Conservation (phyloP, 2,113 vertebrate species). For the Rhea americana region DNA sequence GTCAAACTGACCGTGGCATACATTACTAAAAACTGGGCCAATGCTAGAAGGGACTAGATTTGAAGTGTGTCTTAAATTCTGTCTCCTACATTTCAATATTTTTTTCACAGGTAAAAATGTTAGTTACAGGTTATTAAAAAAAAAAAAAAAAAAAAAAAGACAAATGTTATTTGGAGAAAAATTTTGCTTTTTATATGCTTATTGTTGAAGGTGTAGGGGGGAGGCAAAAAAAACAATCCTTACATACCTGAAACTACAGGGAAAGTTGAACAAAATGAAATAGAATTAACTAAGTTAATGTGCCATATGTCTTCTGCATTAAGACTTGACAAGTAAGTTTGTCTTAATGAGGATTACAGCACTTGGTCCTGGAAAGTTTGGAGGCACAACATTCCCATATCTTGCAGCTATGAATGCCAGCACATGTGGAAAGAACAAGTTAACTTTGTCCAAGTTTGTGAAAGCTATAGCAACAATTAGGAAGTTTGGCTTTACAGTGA, state of each 20-base stretch:
- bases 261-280: not conserved
- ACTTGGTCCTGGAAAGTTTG: not conserved
- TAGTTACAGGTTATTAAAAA: not conserved
- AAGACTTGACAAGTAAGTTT: not conserved
- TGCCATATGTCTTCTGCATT: not conserved
- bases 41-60: not conserved
- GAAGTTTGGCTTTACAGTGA: not conserved
- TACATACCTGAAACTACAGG: not conserved
- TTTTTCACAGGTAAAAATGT: not conserved
- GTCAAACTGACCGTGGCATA: not conserved
- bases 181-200: not conserved
- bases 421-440: not conserved
- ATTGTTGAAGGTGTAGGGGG: not conserved
- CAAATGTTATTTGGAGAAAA: not conserved
- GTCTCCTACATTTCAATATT: not conserved
- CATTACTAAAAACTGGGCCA: not conserved
- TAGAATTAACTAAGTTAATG: not conserved
- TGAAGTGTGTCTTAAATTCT: not conserved
- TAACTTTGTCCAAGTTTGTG: not conserved
- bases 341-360: not conserved
- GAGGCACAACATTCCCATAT: not conserved
- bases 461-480: not conserved
- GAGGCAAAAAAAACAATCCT: not conserved
- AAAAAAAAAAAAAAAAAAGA: too few species aligned
- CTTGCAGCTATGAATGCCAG: not conserved